Conservation (phyloP, 2,888 invertebrate species). For the Aethes cnicana region DNA sequence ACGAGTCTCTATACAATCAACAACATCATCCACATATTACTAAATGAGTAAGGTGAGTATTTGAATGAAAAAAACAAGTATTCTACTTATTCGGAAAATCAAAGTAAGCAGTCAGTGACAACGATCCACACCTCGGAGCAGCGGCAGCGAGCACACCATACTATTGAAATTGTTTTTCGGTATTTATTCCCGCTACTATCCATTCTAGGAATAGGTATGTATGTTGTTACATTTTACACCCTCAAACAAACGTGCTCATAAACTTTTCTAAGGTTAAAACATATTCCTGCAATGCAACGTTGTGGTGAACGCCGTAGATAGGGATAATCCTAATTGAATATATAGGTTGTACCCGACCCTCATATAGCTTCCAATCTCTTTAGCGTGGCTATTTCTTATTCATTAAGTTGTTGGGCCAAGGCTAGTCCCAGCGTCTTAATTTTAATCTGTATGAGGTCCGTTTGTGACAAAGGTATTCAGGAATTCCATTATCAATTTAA, state of each 20-base stretch:
- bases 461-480: conserved; percentile 7
- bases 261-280: conserved; percentile 11
- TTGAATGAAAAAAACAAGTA: too few relatives aligned
- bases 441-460: conserved; percentile 23
- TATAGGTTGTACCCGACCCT: conserved; percentile 21
- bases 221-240: conserved; percentile 5
- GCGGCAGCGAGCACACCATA: neutral
- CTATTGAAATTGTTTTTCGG: conserved; percentile 19
- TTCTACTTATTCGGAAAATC: neutral
- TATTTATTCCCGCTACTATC: too few relatives aligned
- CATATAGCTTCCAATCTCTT: conserved; percentile 26
- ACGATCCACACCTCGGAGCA: neutral
- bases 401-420: conserved; percentile 28
- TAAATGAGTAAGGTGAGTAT: too few relatives aligned
- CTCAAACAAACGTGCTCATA: conserved; percentile 16
- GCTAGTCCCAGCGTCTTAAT: conserved; percentile 20
- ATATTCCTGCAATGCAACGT: neutral
- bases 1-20: too few relatives aligned
- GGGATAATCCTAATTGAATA: conserved; percentile 46
- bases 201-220: too few relatives aligned
- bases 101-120: neutral
- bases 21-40: too few relatives aligned
- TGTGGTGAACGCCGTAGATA: conserved; percentile 37
- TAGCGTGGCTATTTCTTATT: conserved; percentile 29
- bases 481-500: conserved; percentile 19